Conservation (phyloP, 1,140 invertebrate species). For the Drosophila equinoxialis region DNA sequence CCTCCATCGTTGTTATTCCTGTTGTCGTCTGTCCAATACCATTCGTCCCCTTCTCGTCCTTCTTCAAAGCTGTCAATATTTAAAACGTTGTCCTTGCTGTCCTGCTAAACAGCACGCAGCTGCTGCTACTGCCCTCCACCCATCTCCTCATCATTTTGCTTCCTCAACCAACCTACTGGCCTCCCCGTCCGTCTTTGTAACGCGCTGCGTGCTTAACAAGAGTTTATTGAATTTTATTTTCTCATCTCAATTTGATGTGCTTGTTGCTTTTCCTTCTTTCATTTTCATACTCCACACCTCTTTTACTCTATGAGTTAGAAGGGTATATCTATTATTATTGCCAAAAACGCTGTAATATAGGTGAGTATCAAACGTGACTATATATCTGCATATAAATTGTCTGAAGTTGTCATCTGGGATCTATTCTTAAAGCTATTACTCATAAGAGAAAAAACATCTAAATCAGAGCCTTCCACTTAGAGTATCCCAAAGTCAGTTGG, state of each 20-base stretch:
- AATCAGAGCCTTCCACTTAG: not conserved
- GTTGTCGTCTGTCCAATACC: constrained; percentile 4
- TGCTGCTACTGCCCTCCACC: constrained; percentile 24
- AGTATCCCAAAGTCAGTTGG: not conserved
- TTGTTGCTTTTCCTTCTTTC: constrained; percentile 45
- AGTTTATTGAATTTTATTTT: constrained; percentile 82
- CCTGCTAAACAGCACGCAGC: constrained; percentile 44
- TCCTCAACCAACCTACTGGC: not conserved
- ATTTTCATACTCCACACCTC: not conserved
- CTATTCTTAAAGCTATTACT: no score
- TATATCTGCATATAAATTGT: no score
- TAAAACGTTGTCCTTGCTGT: constrained; percentile 76
- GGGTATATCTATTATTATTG: not conserved
- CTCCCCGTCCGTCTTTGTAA: not conserved
- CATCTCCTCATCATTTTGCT: no score
- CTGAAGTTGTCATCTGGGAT: no score
- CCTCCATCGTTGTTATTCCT: constrained; percentile 41
- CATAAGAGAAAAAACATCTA: no score
- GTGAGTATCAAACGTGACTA: no score
- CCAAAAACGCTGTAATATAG: not conserved
- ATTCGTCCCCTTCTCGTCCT: not conserved
- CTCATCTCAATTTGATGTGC: constrained; percentile 80
- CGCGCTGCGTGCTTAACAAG: constrained; percentile 74
- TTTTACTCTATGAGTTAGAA: not conserved
- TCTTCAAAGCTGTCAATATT: constrained; percentile 71